Evolutionary conservation across 1,140 invertebrate species (phyloP), one percentile per base, ranked within the genome.

Genomic region (Halyomorpha halys): DNA sequence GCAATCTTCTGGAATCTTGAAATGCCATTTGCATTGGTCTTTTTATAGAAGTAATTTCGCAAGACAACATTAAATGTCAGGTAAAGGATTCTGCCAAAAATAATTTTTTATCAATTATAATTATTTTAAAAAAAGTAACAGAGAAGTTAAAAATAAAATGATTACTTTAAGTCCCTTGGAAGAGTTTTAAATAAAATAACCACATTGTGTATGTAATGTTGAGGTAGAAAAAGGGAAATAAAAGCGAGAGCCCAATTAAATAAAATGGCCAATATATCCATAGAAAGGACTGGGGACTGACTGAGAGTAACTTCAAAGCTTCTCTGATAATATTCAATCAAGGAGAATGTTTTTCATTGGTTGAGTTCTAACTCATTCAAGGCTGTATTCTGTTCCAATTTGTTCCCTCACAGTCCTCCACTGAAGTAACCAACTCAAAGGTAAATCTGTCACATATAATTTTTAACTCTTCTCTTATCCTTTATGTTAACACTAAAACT

Each of bases 101-200:
- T 49, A 49, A 49, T 21, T 6, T 49, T 49, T 49, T 49, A 49
- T 19, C 6, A 21, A 18, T 49, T 49, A 47, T 8, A 49, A 8
- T 18, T 49, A 49, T 19, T 30, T 4, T 2, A 21, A 19, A 49
- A 4, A 49, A 19, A 49, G 6, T 19, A 18, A 49, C n/a, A 49
- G n/a, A 49, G 15, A 14, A 18, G 3, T 49, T 11, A 49, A 19
- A 47, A 49, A n/a, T 11, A 6, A 21, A 19, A 8, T 19, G 27
- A 19, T 56, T 56, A 56, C 53, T 25, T 56, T 23, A 56, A 16
- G 27, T 56, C 53, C 18, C 53, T 19, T 23, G 53, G 53, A 15
- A 56, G 53, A 14, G 53, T 56, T 25, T 25, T 56, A 16, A 56
- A 56, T 4, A 56, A 56, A 56, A 25, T 56, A n/a, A 16, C 9